Base-by-base conservation (phyloP, 2,113 vertebrate genomes). In the Ifrita kowaldi region DNA sequence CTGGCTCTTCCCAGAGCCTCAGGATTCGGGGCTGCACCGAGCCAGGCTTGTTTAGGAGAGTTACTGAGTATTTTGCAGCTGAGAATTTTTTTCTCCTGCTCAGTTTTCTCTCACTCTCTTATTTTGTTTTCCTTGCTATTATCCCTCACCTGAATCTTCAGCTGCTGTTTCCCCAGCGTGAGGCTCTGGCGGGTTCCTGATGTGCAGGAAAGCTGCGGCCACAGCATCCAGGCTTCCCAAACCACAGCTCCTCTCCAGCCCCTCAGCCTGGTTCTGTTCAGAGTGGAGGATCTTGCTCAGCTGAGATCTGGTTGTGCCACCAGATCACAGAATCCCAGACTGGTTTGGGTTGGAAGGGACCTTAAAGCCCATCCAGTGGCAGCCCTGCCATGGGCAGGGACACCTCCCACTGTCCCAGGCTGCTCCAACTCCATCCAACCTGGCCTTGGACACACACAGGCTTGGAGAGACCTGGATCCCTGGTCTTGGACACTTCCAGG, bases 301-400 rank as follows among this genome's bases (percentile, higher is more conserved):
- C 9, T 8, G 24, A 37, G 21, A 26, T 24, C 39, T 64, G 57
- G 9, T 37, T 33, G 30, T 73, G 67, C 53, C 62, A 69, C 17
- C 47, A 60, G 28, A 47, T 32, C 47, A 55, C 30, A 47, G 47
- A 69, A 62, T 32, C 41, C 10, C 39, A 26, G 39, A 13, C 12
- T 35, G 30, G 20, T 32, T 2, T 32, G 46, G n/a, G 8, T 35
- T 22, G 3, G 7, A 33, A 63, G 8, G 2, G 15, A 56, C 7
- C 11, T 37, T 28, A 33, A 70, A 76, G 2, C 15, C 3, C 55
- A 35, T 11, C 55, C 0, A 0, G 0, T 53, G 0, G 24, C 26
- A 35, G 5, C 21, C 22, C 26, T 49, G 15, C 21, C 26, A 27
- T 11, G 47, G 49, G n/a, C 55, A 55, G 55, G 30, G n/a, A 35